Percentiles rank a stretch among this genome's conserved stretches.
phyloP scores from a whole-genome alignment of 2,888 invertebrate species.

The Geophilus truncorum region DNA sequence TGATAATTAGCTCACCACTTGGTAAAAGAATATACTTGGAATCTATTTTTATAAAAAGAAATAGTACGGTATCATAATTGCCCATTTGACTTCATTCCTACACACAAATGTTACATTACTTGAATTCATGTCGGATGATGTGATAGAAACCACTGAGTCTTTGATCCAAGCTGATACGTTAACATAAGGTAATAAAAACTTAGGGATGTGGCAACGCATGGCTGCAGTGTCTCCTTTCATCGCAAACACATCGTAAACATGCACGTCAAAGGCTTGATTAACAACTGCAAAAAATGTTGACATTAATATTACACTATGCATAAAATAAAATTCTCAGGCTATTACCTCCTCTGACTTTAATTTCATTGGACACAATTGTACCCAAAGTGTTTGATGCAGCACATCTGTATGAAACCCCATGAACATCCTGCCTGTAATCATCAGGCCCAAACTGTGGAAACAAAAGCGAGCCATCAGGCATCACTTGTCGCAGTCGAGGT shows the following conservation, averaged over 20 bases:
- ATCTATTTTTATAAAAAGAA: conserved; percentile 33
- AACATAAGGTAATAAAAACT: conserved; percentile 71
- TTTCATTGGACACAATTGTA: conserved; percentile 41
- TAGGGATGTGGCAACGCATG: conserved; percentile 73
- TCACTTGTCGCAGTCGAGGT: conserved; percentile 41
- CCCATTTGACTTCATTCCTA: no score
- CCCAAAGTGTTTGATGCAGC: conserved; percentile 41
- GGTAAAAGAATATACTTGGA: conserved; percentile 36
- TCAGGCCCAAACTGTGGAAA: conserved; percentile 38
- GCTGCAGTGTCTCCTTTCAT: conserved; percentile 51
- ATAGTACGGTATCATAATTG: no score
- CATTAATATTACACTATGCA: no score
- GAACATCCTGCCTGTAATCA: conserved; percentile 40
- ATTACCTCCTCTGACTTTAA: conserved; percentile 42
- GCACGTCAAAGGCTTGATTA: conserved; percentile 47
- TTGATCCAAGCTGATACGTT: conserved; percentile 15
- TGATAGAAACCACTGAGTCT: conserved; percentile 63
- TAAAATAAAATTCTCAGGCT: no score
- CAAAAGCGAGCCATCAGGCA: conserved; percentile 41
- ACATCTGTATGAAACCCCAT: conserved; percentile 42
- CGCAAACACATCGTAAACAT: conserved; percentile 49
- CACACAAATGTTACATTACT: conserved; percentile 39
- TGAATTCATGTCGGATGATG: conserved; percentile 78
- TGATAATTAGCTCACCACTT: conserved; percentile 11
- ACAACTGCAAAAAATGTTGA: conserved; percentile 41